Evolutionary conservation across 2,113 vertebrate genomes (phyloP).

Genomic region (Orthonyx spaldingii): DNA sequence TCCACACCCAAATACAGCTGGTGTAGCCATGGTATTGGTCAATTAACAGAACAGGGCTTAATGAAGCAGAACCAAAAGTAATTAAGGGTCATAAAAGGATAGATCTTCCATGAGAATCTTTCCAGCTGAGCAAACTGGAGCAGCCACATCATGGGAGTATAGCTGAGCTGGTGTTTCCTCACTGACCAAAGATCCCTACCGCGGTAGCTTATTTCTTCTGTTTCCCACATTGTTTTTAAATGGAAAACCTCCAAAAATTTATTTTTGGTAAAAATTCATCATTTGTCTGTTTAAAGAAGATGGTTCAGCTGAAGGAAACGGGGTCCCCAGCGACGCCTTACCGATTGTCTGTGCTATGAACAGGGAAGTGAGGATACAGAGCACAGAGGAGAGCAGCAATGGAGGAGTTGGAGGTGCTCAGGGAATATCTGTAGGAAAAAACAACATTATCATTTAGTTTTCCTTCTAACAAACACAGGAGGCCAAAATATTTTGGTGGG

Average conservation of each 20-base stretch:
- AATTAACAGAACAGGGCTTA: not conserved
- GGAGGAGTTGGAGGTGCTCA: constrained; percentile 94
- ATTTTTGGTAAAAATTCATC: not conserved
- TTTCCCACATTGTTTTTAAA: not conserved
- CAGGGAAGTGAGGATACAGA: constrained; percentile 94
- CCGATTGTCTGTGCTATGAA: constrained; percentile 97
- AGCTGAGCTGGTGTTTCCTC: not conserved
- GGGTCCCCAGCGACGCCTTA: constrained; percentile 29
- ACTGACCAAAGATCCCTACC: not conserved
- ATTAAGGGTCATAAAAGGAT: not conserved
- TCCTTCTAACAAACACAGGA: not conserved
- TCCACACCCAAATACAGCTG: not conserved
- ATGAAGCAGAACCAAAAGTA: not conserved
- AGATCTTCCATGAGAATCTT: not conserved
- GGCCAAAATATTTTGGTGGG: not conserved
- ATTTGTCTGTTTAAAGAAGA: not conserved
- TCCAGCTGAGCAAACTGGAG: not conserved
- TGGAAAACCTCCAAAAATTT: not conserved
- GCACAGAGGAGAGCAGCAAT: constrained; percentile 95
- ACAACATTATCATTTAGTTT: not conserved
- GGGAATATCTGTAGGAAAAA: constrained; percentile 79
- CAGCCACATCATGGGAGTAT: not conserved
- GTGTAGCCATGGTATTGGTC: fast-evolving
- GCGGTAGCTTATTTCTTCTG: not conserved
- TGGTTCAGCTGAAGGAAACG: not conserved